These are phyloP conservation scores for Hirundichthys speculiger DNA, from an alignment of 2,113 vertebrate genomes.

Conservation along the genomic window DNA sequence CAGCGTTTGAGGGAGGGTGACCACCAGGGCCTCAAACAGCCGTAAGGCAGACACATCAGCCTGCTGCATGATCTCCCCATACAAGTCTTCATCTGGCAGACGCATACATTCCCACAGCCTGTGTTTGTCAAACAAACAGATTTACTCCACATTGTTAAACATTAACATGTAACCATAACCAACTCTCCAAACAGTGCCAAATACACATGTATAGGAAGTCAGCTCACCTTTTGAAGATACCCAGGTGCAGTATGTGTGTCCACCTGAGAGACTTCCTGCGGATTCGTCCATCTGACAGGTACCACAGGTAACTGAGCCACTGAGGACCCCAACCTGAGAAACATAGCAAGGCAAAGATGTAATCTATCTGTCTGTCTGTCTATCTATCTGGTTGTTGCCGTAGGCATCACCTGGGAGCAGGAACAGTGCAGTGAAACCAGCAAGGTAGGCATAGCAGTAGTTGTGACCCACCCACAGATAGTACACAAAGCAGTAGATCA, in stretches of 20 bases:
- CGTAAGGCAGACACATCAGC: slow-evolving; percentile 81
- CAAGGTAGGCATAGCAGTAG: slow-evolving; percentile 78
- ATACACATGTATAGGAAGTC: neutral
- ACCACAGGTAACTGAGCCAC: slow-evolving; percentile 86
- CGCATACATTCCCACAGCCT: slow-evolving; percentile 82
- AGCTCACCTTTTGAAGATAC: slow-evolving; percentile 86
- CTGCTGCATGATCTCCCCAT: slow-evolving; percentile 74
- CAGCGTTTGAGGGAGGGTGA: slow-evolving; percentile 85
- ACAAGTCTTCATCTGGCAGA: slow-evolving; percentile 3
- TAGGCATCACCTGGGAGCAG: slow-evolving; percentile 72
- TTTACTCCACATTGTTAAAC: neutral
- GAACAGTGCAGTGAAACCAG: slow-evolving; percentile 76
- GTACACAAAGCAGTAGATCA: slow-evolving; percentile 78
- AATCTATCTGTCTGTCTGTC: neutral
- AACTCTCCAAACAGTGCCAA: neutral
- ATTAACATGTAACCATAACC: neutral
- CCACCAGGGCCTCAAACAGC: slow-evolving; percentile 85
- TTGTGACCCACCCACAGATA: slow-evolving; percentile 76
- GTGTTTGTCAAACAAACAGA: neutral
- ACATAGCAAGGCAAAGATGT: slow-evolving; percentile 3
- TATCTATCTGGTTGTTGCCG: neutral
- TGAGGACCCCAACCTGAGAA: slow-evolving; percentile 78
- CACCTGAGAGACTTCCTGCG: slow-evolving; percentile 62
- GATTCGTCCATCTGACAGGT: slow-evolving; percentile 74
- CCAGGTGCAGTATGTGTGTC: slow-evolving; percentile 87